Percentiles rank a stretch among this genome's conserved stretches.
Evolutionary conservation across 1,140 invertebrate species (phyloP).

Genomic region (Cecropterus lyciades): DNA sequence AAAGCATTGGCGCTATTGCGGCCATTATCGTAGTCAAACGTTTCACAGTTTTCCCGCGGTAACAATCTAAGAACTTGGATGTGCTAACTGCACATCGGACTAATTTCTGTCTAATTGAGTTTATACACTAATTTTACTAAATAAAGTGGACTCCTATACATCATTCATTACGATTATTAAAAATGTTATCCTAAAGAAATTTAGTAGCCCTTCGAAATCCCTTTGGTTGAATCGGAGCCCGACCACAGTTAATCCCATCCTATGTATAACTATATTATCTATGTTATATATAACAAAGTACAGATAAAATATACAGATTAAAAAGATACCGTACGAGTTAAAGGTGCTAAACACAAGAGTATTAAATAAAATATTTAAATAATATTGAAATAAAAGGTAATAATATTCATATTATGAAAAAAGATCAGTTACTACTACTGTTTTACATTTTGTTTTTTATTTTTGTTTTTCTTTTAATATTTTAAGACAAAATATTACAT

Average conservation of each 20-base stretch:
- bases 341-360: too few species aligned
- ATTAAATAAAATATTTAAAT: too few species aligned
- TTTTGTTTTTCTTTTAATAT: too few species aligned
- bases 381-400: too few species aligned
- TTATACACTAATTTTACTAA: conserved; percentile 31
- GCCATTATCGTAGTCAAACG: conserved; percentile 81
- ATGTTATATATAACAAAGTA: conserved; percentile 11
- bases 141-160: conserved; percentile 39
- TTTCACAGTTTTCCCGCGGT: conserved; percentile 81
- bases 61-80: conserved; percentile 51
- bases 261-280: conserved; percentile 19
- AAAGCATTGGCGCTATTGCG: conserved; percentile 81
- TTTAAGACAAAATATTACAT: too few species aligned
- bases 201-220: conserved; percentile 39
- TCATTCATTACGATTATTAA: conserved; percentile 37
- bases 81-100: conserved; percentile 49
- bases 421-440: too few species aligned
- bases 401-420: too few species aligned
- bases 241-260: conserved; percentile 7
- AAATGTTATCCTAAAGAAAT: conserved; percentile 31
- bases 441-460: too few species aligned
- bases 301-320: conserved; percentile 15
- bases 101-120: conserved; percentile 13
- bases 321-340: too few species aligned
- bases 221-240: conserved; percentile 43